A percentile compares a stretch with the other conserved stretches of the same genome.
phyloP scores from a whole-genome alignment of 2,113 vertebrate species.

The Pterophyllum scalare region DNA sequence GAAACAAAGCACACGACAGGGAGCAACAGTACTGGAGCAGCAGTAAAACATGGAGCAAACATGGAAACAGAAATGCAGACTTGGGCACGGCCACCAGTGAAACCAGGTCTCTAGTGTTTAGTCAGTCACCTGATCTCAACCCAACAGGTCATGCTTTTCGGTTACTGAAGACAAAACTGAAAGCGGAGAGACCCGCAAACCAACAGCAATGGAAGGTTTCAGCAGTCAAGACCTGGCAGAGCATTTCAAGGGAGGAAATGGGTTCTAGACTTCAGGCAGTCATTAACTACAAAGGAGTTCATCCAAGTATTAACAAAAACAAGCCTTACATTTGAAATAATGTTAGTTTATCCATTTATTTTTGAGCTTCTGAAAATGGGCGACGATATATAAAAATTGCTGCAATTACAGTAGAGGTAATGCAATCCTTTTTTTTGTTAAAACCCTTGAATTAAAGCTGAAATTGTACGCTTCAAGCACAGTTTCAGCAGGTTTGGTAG shows the following conservation, averaged over 20 bases:
- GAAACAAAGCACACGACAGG: no score
- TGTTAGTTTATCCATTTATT: background rate
- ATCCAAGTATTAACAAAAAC: background rate
- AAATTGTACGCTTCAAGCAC: no score
- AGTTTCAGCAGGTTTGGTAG: no score
- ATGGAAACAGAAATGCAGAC: no score
- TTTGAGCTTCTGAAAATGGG: background rate
- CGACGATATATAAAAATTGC: background rate
- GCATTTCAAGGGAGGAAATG: background rate
- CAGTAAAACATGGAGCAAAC: no score
- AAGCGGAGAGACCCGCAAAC: background rate
- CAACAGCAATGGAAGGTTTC: background rate
- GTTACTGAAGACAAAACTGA: background rate
- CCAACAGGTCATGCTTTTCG: background rate
- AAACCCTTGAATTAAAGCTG: background rate
- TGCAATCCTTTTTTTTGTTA: background rate
- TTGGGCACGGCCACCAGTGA: no score
- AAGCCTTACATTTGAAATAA: background rate
- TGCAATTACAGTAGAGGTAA: background rate
- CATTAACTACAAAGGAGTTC: background rate
- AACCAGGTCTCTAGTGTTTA: no score
- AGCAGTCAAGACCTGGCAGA: background rate
- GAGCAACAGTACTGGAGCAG: no score
- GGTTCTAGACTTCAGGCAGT: no score
- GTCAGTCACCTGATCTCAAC: background rate